These are phyloP conservation scores for Dicyrtomina minuta DNA, from an alignment of 2,888 invertebrate genomes.

Conservation along the genomic window DNA sequence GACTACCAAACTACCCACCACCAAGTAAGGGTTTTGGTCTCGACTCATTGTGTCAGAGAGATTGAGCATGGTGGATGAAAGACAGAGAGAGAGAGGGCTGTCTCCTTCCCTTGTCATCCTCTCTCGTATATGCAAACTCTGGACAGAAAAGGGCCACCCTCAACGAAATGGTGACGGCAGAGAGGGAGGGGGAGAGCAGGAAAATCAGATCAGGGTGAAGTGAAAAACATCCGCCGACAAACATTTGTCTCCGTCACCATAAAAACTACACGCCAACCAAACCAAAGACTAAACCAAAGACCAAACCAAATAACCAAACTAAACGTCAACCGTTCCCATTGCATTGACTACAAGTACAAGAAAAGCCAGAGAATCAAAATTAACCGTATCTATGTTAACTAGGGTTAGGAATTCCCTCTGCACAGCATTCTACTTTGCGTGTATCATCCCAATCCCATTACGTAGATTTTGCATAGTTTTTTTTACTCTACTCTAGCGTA, in stretches of 20 bases:
- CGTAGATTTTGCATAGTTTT: slow-evolving; percentile 3
- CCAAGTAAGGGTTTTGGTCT: too few species aligned
- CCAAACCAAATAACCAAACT: not conserved
- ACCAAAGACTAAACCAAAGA: not conserved
- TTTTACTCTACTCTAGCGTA: too few species aligned
- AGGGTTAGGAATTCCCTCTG: slow-evolving; percentile 9
- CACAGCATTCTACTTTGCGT: not conserved
- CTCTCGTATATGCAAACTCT: too few species aligned
- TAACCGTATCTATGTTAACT: not conserved
- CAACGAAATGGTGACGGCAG: slow-evolving; percentile 17
- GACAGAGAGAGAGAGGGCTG: too few species aligned
- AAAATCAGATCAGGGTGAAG: slow-evolving; percentile 37
- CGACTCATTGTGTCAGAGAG: too few species aligned
- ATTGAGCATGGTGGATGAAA: too few species aligned
- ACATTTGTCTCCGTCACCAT: slow-evolving; percentile 23
- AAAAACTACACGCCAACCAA: slow-evolving; percentile 21
- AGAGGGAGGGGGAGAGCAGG: slow-evolving; percentile 13
- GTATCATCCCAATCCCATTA: too few species aligned
- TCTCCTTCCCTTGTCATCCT: too few species aligned
- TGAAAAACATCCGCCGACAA: slow-evolving; percentile 38
- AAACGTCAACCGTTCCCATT: not conserved
- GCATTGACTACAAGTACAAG: not conserved
- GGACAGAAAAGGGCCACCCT: slow-evolving; percentile 24
- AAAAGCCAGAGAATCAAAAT: not conserved
- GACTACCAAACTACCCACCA: too few species aligned